phyloP scores from a whole-genome alignment of 2,113 vertebrate genomes.

The Sylvietta virens region DNA sequence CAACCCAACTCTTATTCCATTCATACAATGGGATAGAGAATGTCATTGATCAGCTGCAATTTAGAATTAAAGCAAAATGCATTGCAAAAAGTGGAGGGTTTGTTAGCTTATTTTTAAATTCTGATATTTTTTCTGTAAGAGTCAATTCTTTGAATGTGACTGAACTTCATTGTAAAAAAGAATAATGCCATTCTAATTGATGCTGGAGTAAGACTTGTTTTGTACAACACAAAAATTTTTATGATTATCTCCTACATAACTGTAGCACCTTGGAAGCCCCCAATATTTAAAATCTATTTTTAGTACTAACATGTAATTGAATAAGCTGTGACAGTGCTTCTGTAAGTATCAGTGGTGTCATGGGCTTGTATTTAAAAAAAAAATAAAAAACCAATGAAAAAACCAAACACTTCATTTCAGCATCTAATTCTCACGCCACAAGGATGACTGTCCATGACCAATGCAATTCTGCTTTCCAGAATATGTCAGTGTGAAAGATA shows the following conservation, averaged over 20 bases:
- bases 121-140: neutral
- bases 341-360: neutral
- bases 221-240: neutral
- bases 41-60: neutral
- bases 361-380: neutral
- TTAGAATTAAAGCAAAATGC: neutral
- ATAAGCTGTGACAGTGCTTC: neutral
- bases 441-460: neutral
- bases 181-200: neutral
- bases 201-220: neutral
- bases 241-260: accelerated
- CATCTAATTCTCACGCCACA: neutral
- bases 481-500: neutral
- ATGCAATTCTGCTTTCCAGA: neutral
- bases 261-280: neutral
- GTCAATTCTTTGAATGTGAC: neutral
- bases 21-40: neutral
- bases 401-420: neutral
- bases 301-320: neutral
- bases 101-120: neutral
- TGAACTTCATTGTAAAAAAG: neutral
- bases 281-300: neutral
- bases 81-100: neutral
- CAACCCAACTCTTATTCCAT: neutral
- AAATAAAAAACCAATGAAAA: neutral